Evolutionary conservation across 2,113 vertebrate genomes (phyloP), one percentile per base, ranked within the genome.

Genomic region (Benitochromis conjunctus): DNA sequence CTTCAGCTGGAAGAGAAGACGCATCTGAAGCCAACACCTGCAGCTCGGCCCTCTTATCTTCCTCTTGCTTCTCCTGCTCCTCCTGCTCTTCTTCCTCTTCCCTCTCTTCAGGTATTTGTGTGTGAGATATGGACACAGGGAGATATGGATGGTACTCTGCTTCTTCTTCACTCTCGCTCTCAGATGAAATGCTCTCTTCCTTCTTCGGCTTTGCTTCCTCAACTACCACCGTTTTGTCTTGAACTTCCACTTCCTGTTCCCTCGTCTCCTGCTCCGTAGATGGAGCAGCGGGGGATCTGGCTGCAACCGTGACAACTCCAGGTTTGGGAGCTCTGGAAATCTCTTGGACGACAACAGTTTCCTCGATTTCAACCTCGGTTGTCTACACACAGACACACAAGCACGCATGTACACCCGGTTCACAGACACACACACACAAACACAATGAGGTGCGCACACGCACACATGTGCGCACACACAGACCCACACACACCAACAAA

Each of bases 101-200:
- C 62, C 95, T 94, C 91, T 97, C 97, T 92, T 98, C 98, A 13
- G 95, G 96, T 82, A 98, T 98, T 95, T 98, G 97, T 79, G 94
- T 96, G 84, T 95, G 94, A 54, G 96, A 96, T 92, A 96, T 94
- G 38, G 96, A 94, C 34, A 95, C 91, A 0, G 94, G 92, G 41
- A 93, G 80, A 86, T 97, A 96, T 58, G 98, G 97, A 71, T 96
- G 97, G 95, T 98, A 99, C 92, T 99, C 98, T 3, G 97, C 98
- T 92, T 99, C 98, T 19, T 98, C 98, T 88, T 99, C 99, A 83
- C 98, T 99, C 88, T 98, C 98, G 84, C 97, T 98, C 94, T 97
- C 97, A 4, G 97, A 98, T 43, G 98, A 97, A 77, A 97, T 92
- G 89, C 97, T 96, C 95, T 96, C 97, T 93, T 88, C 92, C 81